Evolutionary conservation across 2,113 vertebrate species (phyloP).

Genomic region (Gymnobelideus leadbeateri): DNA sequence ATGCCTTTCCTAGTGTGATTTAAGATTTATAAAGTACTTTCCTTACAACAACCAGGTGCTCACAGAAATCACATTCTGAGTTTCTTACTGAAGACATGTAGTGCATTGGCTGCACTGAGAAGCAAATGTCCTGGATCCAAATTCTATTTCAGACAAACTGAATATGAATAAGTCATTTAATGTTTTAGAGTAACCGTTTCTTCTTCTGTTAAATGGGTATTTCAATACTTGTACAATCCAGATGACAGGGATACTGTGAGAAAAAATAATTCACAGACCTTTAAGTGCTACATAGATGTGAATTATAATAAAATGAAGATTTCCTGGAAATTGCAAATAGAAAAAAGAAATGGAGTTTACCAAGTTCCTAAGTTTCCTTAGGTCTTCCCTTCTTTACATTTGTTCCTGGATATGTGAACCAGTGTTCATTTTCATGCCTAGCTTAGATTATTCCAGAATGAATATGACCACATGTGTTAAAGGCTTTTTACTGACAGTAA

Average conservation of each 20-base stretch:
- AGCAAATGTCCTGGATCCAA: not conserved
- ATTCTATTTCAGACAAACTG: not conserved
- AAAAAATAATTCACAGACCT: not conserved
- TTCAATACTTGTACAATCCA: not conserved
- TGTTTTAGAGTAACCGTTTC: not conserved
- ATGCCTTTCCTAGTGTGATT: not conserved
- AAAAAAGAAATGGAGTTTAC: not conserved
- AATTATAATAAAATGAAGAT: not conserved
- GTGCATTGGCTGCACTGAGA: not conserved
- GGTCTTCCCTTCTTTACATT: not conserved
- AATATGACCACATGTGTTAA: not conserved
- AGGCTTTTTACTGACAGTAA: constrained; percentile 26
- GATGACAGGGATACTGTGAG: not conserved
- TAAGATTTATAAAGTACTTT: not conserved
- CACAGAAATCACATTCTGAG: not conserved
- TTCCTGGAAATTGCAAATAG: not conserved
- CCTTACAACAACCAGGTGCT: not conserved
- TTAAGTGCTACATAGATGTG: not conserved
- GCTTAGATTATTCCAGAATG: constrained; percentile 16
- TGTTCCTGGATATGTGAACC: constrained; percentile 10
- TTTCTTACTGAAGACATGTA: not conserved
- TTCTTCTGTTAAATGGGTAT: not conserved
- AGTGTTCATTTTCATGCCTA: constrained; percentile 26
- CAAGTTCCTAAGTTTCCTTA: not conserved
- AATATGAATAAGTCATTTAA: not conserved